Evolutionary conservation across 2,113 vertebrate genomes (phyloP).

Genomic region (Salvelinus alpinus): DNA sequence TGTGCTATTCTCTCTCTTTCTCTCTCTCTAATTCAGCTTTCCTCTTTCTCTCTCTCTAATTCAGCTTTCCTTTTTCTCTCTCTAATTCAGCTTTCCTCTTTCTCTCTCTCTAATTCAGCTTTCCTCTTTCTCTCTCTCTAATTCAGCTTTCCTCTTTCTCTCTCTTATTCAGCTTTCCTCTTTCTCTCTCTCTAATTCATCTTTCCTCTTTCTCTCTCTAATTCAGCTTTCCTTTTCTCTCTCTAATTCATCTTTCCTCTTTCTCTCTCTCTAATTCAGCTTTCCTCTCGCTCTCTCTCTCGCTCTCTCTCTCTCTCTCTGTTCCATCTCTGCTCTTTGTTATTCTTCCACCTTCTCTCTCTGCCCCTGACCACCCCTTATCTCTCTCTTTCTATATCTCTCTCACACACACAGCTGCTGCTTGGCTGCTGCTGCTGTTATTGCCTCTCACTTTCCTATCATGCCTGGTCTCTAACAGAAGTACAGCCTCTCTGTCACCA

Average conservation of each 20-base stretch:
- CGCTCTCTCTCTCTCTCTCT: background rate
- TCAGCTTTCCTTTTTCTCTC: constrained; percentile 13
- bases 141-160: too few relatives aligned
- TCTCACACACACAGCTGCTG: background rate
- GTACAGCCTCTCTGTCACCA: background rate
- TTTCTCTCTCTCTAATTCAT: background rate
- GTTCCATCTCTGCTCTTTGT: background rate
- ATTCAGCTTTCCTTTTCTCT: too few relatives aligned
- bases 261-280: background rate
- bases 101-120: constrained; percentile 19
- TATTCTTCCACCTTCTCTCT: constrained; percentile 4
- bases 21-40: background rate
- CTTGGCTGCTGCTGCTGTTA: constrained; percentile 15
- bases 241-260: background rate
- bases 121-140: constrained; percentile 3
- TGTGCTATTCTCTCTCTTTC: constrained; percentile 11
- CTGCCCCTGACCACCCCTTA: constrained; percentile 8
- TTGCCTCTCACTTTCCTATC: constrained; percentile 22
- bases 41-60: background rate
- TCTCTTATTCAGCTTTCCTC: background rate
- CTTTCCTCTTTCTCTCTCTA: background rate
- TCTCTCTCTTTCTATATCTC: constrained; percentile 14
- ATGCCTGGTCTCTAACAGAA: background rate
- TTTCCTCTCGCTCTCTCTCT: too few relatives aligned
- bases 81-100: background rate